Conservation (phyloP, 23 tunicate species). For the Corella eumyota region DNA sequence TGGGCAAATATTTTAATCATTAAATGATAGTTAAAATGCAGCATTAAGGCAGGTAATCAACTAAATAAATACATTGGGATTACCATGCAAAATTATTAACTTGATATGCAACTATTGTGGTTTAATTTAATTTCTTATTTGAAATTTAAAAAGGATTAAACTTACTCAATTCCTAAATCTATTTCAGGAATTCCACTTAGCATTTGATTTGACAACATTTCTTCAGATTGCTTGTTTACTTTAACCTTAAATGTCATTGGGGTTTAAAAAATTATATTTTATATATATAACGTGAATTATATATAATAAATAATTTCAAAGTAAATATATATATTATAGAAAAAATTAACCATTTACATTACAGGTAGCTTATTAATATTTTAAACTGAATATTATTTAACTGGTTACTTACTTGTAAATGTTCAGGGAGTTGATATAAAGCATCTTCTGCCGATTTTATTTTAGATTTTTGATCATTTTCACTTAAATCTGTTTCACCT, state of each 20-base stretch:
- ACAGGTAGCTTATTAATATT: no score
- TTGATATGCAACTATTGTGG: neutral
- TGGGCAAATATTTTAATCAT: no score
- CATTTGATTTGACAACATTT: conserved; percentile 97
- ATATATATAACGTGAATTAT: no score
- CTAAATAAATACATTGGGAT: no score
- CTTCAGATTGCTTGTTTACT: conserved; percentile 54
- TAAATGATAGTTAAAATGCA: no score
- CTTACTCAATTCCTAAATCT: conserved; percentile 83
- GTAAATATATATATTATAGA: no score
- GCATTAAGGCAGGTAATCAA: no score
- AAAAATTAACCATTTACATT: no score
- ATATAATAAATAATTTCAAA: no score
- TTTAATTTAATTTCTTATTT: neutral
- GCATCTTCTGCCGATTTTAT: conserved; percentile 64
- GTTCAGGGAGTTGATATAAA: conserved; percentile 75
- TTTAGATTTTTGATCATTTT: conserved; percentile 15
- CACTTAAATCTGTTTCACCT: conserved; percentile 20
- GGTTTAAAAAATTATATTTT: no score
- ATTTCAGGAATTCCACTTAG: conserved; percentile 96
- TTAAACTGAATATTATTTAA: no score
- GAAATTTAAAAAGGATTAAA: neutral
- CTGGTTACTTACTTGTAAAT: conserved; percentile 46
- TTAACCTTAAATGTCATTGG: conserved; percentile 11
- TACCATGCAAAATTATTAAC: no score